Evolutionary conservation across 2,888 invertebrate genomes (phyloP).

Genomic region (Spialia ferax): DNA sequence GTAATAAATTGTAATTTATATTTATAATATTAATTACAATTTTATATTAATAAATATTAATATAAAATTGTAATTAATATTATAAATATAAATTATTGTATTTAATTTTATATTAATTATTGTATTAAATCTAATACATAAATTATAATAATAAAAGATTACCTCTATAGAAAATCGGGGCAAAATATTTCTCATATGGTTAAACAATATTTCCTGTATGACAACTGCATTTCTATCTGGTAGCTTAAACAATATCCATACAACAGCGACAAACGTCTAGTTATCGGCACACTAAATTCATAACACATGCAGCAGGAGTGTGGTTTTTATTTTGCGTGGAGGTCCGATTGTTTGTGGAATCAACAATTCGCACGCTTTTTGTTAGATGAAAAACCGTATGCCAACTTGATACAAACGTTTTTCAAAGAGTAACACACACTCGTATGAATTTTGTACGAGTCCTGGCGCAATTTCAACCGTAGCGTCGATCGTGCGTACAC

Average conservation of each 20-base stretch:
- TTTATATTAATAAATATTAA: too few relatives aligned
- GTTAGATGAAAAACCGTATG: conserved; percentile 21
- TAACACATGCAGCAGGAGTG: conserved; percentile 16
- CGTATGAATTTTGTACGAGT: conserved; percentile 34
- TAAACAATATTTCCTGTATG: too few relatives aligned
- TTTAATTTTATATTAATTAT: too few relatives aligned
- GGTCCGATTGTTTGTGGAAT: conserved; percentile 27
- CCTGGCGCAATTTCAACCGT: conserved; percentile 19
- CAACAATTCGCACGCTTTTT: conserved; percentile 32
- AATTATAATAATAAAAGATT: too few relatives aligned
- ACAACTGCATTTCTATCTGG: neutral
- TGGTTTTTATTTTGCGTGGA: conserved; percentile 19
- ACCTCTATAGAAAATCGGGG: too few relatives aligned
- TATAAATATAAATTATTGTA: too few relatives aligned
- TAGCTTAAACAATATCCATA: neutral
- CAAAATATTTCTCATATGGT: too few relatives aligned
- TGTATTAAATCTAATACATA: too few relatives aligned
- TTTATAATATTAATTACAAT: too few relatives aligned
- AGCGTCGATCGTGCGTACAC: conserved; percentile 9
- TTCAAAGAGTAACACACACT: conserved; percentile 20
- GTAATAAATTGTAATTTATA: too few relatives aligned
- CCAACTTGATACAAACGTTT: conserved; percentile 20
- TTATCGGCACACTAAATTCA: neutral
- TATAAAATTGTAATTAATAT: too few relatives aligned
- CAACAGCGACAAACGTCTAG: neutral